These are phyloP conservation scores for Paradisaea rubra DNA, from an alignment of 2,113 vertebrate genomes.

Conservation along the genomic window DNA sequence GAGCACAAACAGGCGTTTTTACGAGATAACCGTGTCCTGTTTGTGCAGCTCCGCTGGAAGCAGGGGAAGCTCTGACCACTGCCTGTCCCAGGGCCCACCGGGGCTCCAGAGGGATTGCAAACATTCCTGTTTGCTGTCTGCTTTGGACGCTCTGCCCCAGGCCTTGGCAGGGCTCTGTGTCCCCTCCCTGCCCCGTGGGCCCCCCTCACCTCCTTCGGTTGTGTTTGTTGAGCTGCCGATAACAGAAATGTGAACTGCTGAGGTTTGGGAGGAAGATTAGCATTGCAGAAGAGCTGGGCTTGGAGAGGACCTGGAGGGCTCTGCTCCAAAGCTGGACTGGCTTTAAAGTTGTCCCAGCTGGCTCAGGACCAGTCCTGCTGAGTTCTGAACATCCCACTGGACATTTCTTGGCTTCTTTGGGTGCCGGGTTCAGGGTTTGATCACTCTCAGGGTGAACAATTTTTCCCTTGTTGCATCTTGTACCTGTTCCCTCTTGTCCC, in stretches of 20 bases:
- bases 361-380: background rate
- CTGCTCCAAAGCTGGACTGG: background rate
- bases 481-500: background rate
- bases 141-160: background rate
- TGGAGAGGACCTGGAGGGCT: background rate
- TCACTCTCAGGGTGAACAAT: background rate
- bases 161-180: background rate
- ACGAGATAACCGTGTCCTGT: background rate
- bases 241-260: background rate
- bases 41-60: background rate
- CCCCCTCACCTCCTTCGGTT: background rate
- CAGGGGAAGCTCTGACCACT: background rate
- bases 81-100: background rate
- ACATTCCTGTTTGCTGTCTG: background rate
- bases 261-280: background rate
- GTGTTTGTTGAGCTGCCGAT: background rate
- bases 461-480: background rate
- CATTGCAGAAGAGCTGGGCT: background rate
- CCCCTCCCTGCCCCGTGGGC: accelerated
- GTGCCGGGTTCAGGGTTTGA: background rate
- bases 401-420: background rate
- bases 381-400: background rate
- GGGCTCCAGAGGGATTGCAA: background rate
- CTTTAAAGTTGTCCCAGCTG: background rate
- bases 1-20: background rate